Percentiles rank a stretch among this genome's conserved stretches.
These are phyloP conservation scores for Dolomedes plantarius DNA, from an alignment of 2,888 invertebrate genomes.

Conservation along the genomic window DNA sequence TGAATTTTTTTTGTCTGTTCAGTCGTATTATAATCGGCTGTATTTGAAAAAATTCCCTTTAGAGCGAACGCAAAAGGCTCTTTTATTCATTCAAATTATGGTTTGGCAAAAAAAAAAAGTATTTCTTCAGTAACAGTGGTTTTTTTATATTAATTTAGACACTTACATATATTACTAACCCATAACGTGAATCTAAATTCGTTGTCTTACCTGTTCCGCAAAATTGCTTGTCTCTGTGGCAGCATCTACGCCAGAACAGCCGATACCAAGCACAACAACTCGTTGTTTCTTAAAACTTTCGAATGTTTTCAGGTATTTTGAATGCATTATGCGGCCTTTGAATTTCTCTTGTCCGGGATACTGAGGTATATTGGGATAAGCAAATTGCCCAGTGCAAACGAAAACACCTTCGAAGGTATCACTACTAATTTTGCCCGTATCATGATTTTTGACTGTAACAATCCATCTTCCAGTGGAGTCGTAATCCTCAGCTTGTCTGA, in stretches of 20 bases:
- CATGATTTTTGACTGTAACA: constrained; percentile 56
- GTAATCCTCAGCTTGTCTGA: constrained; percentile 58
- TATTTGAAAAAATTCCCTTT: too few species aligned
- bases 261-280: constrained; percentile 79
- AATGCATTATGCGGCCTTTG: constrained; percentile 73
- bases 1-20: too few species aligned
- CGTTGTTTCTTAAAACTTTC: constrained; percentile 74
- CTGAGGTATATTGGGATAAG: constrained; percentile 76
- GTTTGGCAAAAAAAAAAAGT: too few species aligned
- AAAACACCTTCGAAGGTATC: constrained; percentile 77
- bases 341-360: constrained; percentile 77
- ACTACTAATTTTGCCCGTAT: constrained; percentile 50
- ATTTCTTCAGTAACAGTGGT: too few species aligned
- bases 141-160: too few species aligned
- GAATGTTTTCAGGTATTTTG: constrained; percentile 73
- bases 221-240: constrained; percentile 76
- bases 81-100: too few species aligned
- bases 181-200: too few species aligned
- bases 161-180: too few species aligned
- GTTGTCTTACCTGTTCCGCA: constrained; percentile 74
- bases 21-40: too few species aligned
- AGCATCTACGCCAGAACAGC: constrained; percentile 78
- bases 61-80: too few species aligned
- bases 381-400: constrained; percentile 79
- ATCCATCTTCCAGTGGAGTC: constrained; percentile 71